These are phyloP conservation scores for Phalacrocorax pelagicus DNA, from an alignment of 2,113 vertebrate species.

Conservation along the genomic window DNA sequence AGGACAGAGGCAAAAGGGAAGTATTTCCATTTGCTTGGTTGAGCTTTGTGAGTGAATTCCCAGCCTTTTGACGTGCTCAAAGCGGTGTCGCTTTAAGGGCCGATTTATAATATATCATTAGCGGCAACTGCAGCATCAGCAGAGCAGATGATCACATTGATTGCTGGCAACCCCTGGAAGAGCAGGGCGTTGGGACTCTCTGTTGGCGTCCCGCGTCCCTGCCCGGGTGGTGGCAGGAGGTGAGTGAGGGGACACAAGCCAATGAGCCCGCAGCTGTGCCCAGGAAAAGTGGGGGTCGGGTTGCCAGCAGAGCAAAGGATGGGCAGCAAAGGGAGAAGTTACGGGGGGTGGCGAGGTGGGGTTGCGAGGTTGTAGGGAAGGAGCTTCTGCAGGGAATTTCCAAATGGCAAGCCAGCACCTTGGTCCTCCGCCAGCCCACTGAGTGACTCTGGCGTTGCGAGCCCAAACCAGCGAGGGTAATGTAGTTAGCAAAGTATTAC, in stretches of 20 bases:
- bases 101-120: background rate
- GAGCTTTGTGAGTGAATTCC: background rate
- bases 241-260: background rate
- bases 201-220: rapidly evolving
- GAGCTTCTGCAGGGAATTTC: background rate
- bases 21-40: background rate
- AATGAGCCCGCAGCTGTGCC: rapidly evolving
- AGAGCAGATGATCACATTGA: rapidly evolving
- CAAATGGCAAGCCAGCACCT: background rate
- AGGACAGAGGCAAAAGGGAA: background rate
- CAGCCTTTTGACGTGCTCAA: rapidly evolving
- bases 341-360: rapidly evolving
- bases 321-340: background rate
- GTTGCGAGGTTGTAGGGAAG: background rate
- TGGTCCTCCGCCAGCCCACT: background rate
- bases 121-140: constrained; percentile 1
- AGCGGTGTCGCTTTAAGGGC: background rate
- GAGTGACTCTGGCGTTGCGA: background rate
- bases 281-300: rapidly evolving
- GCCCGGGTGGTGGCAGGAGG: background rate
- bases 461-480: rapidly evolving
- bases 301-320: background rate
- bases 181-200: background rate
- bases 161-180: background rate
- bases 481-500: too few relatives aligned